phyloP scores from a whole-genome alignment of 2,888 invertebrate genomes.

The Matsumyia berberina region DNA sequence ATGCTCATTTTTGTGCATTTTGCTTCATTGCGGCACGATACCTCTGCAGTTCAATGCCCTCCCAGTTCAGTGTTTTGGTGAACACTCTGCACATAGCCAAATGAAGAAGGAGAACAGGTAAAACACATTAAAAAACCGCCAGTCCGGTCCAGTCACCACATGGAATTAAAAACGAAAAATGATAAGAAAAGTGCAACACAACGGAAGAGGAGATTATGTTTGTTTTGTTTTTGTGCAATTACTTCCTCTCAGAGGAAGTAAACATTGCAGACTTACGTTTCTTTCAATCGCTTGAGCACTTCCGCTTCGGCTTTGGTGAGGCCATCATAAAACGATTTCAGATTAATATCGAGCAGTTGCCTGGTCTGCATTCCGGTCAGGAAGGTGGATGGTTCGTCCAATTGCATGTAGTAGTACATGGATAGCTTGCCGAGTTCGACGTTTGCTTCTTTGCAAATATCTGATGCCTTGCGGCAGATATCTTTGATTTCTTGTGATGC shows the following conservation, averaged over 20 bases:
- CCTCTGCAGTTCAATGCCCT: constrained; percentile 86
- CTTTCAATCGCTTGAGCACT: constrained; percentile 87
- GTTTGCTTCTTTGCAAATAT: constrained; percentile 87
- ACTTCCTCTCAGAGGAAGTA: constrained; percentile 62
- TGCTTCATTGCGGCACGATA: constrained; percentile 84
- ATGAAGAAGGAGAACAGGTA: constrained; percentile 39
- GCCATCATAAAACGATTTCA: constrained; percentile 87
- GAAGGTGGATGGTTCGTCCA: constrained; percentile 88
- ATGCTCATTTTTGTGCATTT: constrained; percentile 82
- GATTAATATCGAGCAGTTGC: constrained; percentile 87
- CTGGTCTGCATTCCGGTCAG: constrained; percentile 91
- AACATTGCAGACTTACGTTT: constrained; percentile 85
- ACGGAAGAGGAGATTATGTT: too few species aligned
- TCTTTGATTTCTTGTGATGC: constrained; percentile 88
- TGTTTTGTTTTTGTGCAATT: constrained; percentile 2
- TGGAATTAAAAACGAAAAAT: constrained; percentile 50
- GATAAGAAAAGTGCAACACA: constrained; percentile 7
- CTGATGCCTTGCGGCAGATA: constrained; percentile 87
- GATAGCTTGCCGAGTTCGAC: constrained; percentile 90
- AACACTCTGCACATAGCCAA: constrained; percentile 83
- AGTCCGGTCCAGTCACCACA: constrained; percentile 43
- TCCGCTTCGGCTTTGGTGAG: constrained; percentile 88
- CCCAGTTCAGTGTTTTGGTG: constrained; percentile 86
- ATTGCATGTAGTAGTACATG: constrained; percentile 87
- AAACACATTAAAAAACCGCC: constrained; percentile 22